Percentiles rank a stretch among this genome's conserved stretches.
These are phyloP conservation scores for Sebastes variabilis DNA, from an alignment of 2,797 vertebrate species.

Conservation along the genomic window DNA sequence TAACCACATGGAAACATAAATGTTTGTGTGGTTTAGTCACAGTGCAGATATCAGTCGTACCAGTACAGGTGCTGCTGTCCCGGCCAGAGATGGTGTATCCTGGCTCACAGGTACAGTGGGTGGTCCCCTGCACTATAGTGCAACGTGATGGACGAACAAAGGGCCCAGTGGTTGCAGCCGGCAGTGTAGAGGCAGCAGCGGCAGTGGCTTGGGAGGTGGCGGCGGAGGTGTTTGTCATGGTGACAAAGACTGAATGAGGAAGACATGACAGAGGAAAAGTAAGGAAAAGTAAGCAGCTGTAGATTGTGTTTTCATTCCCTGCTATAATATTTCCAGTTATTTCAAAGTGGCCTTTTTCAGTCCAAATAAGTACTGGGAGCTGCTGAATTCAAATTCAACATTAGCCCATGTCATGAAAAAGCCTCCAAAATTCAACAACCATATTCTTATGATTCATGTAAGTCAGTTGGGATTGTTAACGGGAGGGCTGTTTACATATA, in stretches of 20 bases:
- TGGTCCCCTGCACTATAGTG: conserved; percentile 78
- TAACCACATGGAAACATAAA: neutral
- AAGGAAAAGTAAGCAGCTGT: neutral
- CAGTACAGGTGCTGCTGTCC: conserved; percentile 81
- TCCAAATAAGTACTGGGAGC: neutral
- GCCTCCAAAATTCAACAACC: neutral
- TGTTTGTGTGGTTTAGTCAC: neutral
- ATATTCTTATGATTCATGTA: neutral
- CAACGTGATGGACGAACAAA: conserved; percentile 79
- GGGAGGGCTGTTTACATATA: neutral
- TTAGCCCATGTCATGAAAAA: fast-evolving
- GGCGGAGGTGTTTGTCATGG: conserved; percentile 75
- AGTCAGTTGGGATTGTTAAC: neutral
- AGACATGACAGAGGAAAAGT: conserved; percentile 1
- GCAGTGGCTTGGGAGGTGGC: conserved; percentile 55
- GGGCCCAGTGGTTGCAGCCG: conserved; percentile 67
- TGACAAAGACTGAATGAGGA: conserved; percentile 75
- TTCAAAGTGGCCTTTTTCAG: neutral
- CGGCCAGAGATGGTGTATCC: conserved; percentile 83
- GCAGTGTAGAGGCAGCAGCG: conserved; percentile 65
- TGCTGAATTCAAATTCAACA: neutral
- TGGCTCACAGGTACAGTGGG: conserved; percentile 85
- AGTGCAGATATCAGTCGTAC: conserved; percentile 42
- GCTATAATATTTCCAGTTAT: neutral
- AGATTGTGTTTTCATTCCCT: neutral